These are phyloP conservation scores for Eristalinus aeneus DNA, from an alignment of 2,888 invertebrate genomes.

Conservation along the genomic window DNA sequence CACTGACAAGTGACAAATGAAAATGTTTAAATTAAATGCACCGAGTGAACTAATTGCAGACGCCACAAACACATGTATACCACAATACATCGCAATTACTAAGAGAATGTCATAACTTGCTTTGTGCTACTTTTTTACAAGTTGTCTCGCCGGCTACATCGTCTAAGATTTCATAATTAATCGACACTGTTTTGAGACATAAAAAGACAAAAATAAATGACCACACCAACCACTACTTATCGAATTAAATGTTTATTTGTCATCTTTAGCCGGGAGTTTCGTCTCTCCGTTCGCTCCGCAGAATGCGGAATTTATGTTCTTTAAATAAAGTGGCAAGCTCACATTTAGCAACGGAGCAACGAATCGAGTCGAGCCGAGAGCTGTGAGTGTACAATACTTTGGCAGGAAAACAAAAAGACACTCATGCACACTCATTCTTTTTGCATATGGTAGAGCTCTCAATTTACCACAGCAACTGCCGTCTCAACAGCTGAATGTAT, in stretches of 20 bases:
- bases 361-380: not conserved
- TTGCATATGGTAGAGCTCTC: not conserved
- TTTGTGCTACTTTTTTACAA: not conserved
- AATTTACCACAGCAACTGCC: not conserved
- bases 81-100: constrained; percentile 24
- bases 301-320: constrained; percentile 55
- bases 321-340: constrained; percentile 54
- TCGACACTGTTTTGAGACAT: constrained; percentile 34
- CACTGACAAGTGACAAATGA: constrained; percentile 42
- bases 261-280: constrained; percentile 18
- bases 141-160: not conserved
- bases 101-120: not conserved
- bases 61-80: not conserved
- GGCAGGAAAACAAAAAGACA: constrained; percentile 12
- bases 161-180: constrained; percentile 61
- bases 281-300: constrained; percentile 9
- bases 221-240: constrained; percentile 16
- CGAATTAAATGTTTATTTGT: constrained; percentile 57
- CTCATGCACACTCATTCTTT: not conserved
- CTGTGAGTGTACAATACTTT: constrained; percentile 19
- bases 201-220: constrained; percentile 12
- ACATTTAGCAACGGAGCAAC: constrained; percentile 43
- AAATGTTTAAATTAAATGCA: constrained; percentile 39
- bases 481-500: not conserved
- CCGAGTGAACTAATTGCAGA: constrained; percentile 14